Conservation (phyloP, 2,797 vertebrate species). For the Apogon hyalosoma region DNA sequence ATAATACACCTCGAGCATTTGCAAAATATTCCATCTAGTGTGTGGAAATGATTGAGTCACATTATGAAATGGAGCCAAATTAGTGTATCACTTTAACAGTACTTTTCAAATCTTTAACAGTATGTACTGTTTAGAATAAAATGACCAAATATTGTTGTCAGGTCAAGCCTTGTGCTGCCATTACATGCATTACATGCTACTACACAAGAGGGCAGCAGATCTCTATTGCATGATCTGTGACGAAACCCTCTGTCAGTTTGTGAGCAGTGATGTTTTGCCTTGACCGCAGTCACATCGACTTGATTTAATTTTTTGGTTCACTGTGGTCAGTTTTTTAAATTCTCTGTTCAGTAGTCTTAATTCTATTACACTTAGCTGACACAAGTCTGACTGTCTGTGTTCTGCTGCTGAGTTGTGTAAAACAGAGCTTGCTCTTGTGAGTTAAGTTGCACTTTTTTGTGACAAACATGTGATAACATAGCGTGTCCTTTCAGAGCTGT, state of each 20-base stretch:
- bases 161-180: not conserved
- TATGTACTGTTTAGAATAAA: not conserved
- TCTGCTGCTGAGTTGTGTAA: conserved; percentile 43
- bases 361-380: conserved; percentile 50
- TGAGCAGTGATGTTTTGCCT: conserved; percentile 24
- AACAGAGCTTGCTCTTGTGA: conserved; percentile 33
- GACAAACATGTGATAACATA: conserved; percentile 40
- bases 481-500: conserved; percentile 32
- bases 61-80: no score
- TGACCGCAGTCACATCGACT: conserved; percentile 44
- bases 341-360: conserved; percentile 27
- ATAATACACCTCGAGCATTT: no score
- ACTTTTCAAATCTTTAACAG: no score
- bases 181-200: not conserved
- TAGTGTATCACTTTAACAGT: no score
- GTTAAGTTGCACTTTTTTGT: conserved; percentile 24
- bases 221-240: conserved; percentile 40
- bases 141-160: not conserved
- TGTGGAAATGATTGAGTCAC: no score
- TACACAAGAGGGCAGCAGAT: conserved; percentile 77
- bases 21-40: no score
- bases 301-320: conserved; percentile 57
- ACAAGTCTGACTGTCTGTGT: conserved; percentile 35
- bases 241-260: not conserved
- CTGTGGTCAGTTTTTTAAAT: conserved; percentile 37